Base-by-base conservation (phyloP, 2,113 vertebrate genomes). In the Bubo bubo region DNA sequence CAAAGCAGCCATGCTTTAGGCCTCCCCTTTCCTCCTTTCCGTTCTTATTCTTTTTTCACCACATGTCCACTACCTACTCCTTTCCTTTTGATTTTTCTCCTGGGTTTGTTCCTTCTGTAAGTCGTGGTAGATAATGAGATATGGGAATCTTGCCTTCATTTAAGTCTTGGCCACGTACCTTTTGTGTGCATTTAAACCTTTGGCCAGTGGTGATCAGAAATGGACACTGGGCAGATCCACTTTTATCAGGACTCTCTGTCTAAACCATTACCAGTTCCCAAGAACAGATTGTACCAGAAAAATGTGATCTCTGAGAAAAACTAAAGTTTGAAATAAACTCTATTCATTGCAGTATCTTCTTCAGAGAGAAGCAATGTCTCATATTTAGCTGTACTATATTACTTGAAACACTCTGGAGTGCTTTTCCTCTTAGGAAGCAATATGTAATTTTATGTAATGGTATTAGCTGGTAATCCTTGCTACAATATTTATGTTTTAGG, bases 401-500 rank as follows among this genome's bases (percentile, higher is more conserved):
- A 79, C 47, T 76, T 59, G 28, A 91, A 84, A 64, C 52, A 43
- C 21, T 52, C 66, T 32, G 8, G 22, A 53, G 35, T 32, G 12
- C 4, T 95, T 95, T 88, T 58, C n/a, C 47, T 88, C n/a, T 80
- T 26, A 66, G 56, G 76, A 86, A 86, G 28, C 37, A 84, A 74
- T 52, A 79, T 43, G 3, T 81, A 95, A 87, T 79, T 77, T 10
- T 49, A 71, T 58, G 4, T n/a, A 77, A 84, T 86, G 22, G n/a
- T 53, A 91, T 86, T 89, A 96, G 45, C 15, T 91, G 41, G 39
- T 87, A 96, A 95, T 96, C 59, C 79, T 67, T 86, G 41, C 22
- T 80, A 47, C 71, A 86, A 89, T 89, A 93, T 95, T 91, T 95
- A 60, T 86, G 28, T 58, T 92, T 92, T 63, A 88, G 50, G 70